Evolutionary conservation across 2,113 vertebrate genomes (phyloP), one percentile per base, ranked within the genome.

Genomic region (Merops nubicus): DNA sequence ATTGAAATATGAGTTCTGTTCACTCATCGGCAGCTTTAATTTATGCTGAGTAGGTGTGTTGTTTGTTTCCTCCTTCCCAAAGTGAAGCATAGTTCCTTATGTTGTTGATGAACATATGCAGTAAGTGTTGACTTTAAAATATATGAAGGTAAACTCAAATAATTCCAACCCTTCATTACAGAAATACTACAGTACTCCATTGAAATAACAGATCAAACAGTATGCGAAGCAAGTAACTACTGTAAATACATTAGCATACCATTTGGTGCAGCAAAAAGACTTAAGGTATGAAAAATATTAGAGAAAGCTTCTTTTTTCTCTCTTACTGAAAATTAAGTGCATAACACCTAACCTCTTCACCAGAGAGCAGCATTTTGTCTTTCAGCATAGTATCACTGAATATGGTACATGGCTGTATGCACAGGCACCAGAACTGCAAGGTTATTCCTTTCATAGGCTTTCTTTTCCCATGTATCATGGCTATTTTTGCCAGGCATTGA

Each of bases 381-480:
- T 50, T 85, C 60, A 64, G 54, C 40, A 12, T 0, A 6, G 11
- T 38, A 17, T 28, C 36, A 34, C 26, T 38, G 33, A 7, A 4
- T 31, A 16, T 9, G 18, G 34, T 34, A 34, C 42, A 43, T 43
- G 42, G 42, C 42, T 43, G 42, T 15, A 43, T 12, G 42, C 25
- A 16, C 0, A 0, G 33, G 9, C 70, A 42, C 11, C 22, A 28
- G 36, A 64, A 45, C 0, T 62, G 43, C 40, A 36, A 22, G 26
- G 10, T 26, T 82, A n/a, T 14, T 94, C 31, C 20, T 47, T 40
- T 50, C 16, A 6, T 9, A 65, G 8, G 4, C 31, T 63, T 77
- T 20, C 29, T 69, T 45, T 78, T 60, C 16, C 6, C 22, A 22
- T 9, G 6, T 56, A 40, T 45, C 48, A 19, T 13, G 4, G 60